Conservation (phyloP, 2,797 vertebrate species). For the Adelosebastes latens region DNA sequence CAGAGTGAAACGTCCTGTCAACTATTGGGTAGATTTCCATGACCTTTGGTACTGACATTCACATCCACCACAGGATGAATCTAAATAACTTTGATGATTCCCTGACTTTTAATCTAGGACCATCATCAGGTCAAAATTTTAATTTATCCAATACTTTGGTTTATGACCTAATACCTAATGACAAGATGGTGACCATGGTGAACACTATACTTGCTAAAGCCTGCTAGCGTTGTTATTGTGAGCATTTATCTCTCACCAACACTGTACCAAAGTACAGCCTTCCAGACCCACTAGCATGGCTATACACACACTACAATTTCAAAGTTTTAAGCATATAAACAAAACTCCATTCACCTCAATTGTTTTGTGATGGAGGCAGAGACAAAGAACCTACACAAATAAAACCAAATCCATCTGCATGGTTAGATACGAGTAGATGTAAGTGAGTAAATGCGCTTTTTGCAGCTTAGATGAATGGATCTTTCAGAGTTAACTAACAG, state of each 20-base stretch:
- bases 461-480: not conserved
- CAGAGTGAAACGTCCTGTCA: not conserved
- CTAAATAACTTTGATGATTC: not conserved
- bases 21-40: too few species aligned
- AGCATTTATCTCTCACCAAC: not conserved
- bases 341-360: not conserved
- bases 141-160: not conserved
- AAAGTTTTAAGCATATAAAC: not conserved
- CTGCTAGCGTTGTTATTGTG: not conserved
- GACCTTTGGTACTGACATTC: too few species aligned
- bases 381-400: not conserved
- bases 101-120: too few species aligned
- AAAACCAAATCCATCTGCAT: not conserved
- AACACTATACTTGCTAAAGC: not conserved
- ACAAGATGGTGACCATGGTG: not conserved
- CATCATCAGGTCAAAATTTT: too few species aligned
- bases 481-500: not conserved
- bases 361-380: not conserved
- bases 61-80: not conserved
- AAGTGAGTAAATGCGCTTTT: not conserved
- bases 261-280: not conserved
- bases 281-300: not conserved
- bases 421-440: not conserved
- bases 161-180: not conserved
- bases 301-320: not conserved